phyloP scores from a whole-genome alignment of 1,140 invertebrate species.

The Diabrotica virgifera region DNA sequence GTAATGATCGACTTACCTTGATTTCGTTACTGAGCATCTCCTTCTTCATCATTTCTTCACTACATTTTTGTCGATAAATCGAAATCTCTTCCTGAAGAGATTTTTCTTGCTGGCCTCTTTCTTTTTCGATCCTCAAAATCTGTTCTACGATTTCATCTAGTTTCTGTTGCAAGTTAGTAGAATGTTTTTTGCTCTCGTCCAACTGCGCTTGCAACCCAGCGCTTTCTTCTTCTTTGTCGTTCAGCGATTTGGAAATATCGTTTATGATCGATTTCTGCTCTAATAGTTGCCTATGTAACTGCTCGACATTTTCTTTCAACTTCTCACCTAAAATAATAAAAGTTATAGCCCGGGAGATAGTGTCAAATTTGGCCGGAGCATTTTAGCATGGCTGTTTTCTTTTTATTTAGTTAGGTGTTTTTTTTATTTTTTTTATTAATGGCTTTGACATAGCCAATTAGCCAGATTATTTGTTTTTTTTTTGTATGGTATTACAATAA shows the following conservation, averaged over 20 bases:
- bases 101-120: slow-evolving; percentile 42
- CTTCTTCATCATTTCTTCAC: slow-evolving; percentile 28
- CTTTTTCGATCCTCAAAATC: slow-evolving; percentile 46
- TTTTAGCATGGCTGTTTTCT: too few relatives aligned
- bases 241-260: slow-evolving; percentile 51
- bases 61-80: slow-evolving; percentile 28
- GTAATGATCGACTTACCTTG: slow-evolving; percentile 8
- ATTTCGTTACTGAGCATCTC: slow-evolving; percentile 25
- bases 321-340: slow-evolving; percentile 52
- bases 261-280: slow-evolving; percentile 58
- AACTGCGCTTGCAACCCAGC: slow-evolving; percentile 52
- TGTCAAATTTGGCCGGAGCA: too few relatives aligned
- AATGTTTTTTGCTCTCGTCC: slow-evolving; percentile 51
- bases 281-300: slow-evolving; percentile 59
- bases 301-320: slow-evolving; percentile 58
- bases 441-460: too few relatives aligned
- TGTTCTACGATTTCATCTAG: slow-evolving; percentile 46
- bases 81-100: slow-evolving; percentile 44
- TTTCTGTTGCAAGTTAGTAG: slow-evolving; percentile 50
- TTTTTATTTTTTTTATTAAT: too few relatives aligned
- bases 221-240: slow-evolving; percentile 54
- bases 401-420: too few relatives aligned
- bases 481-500: too few relatives aligned
- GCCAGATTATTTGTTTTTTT: too few relatives aligned
- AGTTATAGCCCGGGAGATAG: too few relatives aligned